Conservation (phyloP, 2,113 vertebrate species). For the Salvelinus namaycush region DNA sequence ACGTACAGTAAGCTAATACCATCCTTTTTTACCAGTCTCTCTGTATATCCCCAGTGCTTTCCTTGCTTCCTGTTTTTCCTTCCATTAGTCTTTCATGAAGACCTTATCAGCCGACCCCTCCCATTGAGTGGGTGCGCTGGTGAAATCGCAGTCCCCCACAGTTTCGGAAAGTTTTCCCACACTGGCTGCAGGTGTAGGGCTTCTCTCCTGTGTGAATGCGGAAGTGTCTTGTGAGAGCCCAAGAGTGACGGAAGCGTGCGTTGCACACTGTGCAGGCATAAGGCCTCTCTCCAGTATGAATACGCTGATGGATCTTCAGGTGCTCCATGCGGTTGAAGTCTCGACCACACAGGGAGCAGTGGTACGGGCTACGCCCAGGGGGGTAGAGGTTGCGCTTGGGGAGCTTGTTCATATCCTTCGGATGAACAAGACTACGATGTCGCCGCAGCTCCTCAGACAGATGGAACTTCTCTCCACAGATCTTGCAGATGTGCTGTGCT, state of each 20-base stretch:
- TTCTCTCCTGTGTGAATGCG: slow-evolving; percentile 60
- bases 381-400: slow-evolving; percentile 33
- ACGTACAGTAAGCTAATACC: too few species aligned
- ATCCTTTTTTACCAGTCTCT: background rate
- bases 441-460: slow-evolving; percentile 30
- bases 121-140: slow-evolving; percentile 39
- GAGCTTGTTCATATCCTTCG: slow-evolving; percentile 26
- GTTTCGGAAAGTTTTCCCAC: slow-evolving; percentile 55
- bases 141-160: slow-evolving; percentile 55
- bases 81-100: background rate
- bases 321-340: slow-evolving; percentile 62
- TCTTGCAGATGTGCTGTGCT: slow-evolving; percentile 20
- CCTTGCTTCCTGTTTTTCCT: background rate
- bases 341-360: slow-evolving; percentile 49
- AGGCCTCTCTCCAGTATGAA: slow-evolving; percentile 59
- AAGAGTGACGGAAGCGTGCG: slow-evolving; percentile 54
- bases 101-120: slow-evolving; percentile 7
- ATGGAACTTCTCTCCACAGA: slow-evolving; percentile 34
- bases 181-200: slow-evolving; percentile 54
- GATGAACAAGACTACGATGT: slow-evolving; percentile 32
- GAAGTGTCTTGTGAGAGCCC: slow-evolving; percentile 55
- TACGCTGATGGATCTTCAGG: slow-evolving; percentile 61
- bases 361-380: slow-evolving; percentile 38
- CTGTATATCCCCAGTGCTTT: slow-evolving; percentile 1
- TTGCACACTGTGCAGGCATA: slow-evolving; percentile 55